Base-by-base conservation (phyloP, 1,140 invertebrate genomes). In the Leptinotarsa undecemlineata region DNA sequence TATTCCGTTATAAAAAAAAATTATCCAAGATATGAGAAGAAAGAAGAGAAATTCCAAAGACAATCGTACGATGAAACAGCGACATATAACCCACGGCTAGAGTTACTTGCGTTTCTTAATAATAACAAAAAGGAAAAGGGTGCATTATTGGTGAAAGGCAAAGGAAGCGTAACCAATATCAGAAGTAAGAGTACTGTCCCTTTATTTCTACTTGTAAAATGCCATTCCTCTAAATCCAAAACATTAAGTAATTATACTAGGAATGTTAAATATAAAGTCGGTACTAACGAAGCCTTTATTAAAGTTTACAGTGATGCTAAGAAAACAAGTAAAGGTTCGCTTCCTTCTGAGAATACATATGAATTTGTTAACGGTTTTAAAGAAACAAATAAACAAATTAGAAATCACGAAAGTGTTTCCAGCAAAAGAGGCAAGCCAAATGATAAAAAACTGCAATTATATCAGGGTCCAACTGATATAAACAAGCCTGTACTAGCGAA, bases 401-500 rank as follows among this genome's bases (percentile, higher is more conserved):
- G n/a, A 15, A 64, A 33, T 14, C 8, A 15, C 19, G 21, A 64
- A 64, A 33, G 20, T 64, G 21, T 19, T 21, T 15, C 20, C 20
- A 64, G 63, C 11, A 14, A 21, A 20, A 17, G 4, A n/a, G 17
- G 20, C 17, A 33, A 15, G 20, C 14, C 5, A 64, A 33, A 33
- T 14, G 15, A 3, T 14, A 64, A 21, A 20, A 64, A 64, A 64
- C 5, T 64, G 21, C 20, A 64, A 13, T 17, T 57, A 15, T 57
- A 14, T 57, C 51, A 19, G 15, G 15, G n/a, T 19, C 51, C 51
- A 15, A 19, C 51, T 19, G 21, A 64, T 23, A 20, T 15, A 15
- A 23, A 23, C 4, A 33, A 23, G 17, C 20, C 15, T 19, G 69
- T 69, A 26, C 33, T 75, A 48, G 74, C 76, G 8, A 73, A 48